Conservation (phyloP, 92 coral and sea anemone species). For the Porites evermanni region DNA sequence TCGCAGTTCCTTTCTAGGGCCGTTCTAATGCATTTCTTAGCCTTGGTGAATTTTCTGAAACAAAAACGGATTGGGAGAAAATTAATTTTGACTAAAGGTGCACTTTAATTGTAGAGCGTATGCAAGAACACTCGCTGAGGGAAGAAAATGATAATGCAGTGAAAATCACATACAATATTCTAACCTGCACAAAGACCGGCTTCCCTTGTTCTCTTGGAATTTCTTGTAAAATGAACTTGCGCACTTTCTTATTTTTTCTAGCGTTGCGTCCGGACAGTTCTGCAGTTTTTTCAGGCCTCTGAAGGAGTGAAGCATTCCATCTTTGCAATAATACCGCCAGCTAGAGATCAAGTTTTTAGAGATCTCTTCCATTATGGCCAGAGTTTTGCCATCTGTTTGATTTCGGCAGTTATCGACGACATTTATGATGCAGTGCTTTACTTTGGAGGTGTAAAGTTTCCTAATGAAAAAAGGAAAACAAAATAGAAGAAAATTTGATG, state of each 20-base stretch:
- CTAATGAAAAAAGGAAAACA: neutral
- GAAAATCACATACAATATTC: neutral
- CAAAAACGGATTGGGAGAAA: neutral
- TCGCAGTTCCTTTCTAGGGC: neutral
- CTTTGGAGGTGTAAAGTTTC: neutral
- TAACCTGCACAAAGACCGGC: constrained; percentile 41
- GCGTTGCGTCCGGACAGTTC: neutral
- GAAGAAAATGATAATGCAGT: too few relatives aligned
- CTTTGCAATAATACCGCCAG: neutral
- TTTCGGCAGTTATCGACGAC: neutral
- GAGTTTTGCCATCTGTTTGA: neutral
- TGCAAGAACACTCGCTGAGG: too few relatives aligned
- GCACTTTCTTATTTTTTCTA: constrained; percentile 6
- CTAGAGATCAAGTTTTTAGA: neutral
- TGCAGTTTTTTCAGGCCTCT: neutral
- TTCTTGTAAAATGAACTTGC: neutral
- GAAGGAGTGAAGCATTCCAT: constrained; percentile 15
- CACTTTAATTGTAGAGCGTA: too few relatives aligned
- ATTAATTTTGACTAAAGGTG: neutral
- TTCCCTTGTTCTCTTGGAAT: constrained; percentile 10
- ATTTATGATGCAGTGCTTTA: neutral
- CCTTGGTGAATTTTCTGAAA: constrained; percentile 26
- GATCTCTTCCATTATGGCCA: neutral
- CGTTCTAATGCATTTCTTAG: neutral
- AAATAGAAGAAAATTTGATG: too few relatives aligned